Base-by-base conservation (phyloP, 2,888 invertebrate species). In the Acholoe squamosa region DNA sequence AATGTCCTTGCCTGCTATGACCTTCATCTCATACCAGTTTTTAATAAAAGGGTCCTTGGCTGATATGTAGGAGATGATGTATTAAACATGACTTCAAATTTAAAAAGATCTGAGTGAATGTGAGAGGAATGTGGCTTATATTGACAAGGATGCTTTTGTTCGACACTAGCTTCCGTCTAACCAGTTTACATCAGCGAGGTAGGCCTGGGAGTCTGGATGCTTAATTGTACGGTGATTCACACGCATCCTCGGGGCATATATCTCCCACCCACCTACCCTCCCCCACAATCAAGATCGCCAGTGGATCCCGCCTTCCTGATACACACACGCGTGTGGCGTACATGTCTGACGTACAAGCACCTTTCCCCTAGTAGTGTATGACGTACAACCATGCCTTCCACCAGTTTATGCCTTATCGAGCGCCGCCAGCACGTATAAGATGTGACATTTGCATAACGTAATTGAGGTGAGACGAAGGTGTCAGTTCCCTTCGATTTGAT, bases 371-470 rank as follows among this genome's bases (percentile, higher is more conserved):
- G 10, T 10, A 43, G 43, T 43, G 43, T 43, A 43, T 43, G 43
- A 43, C 43, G 43, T 43, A 43, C 43, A 43, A 16, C 28, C 34
- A 12, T 14, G 14, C n/a, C 80, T 10, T 80, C 80, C n/a, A 3
- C 34, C 22, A 43, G 80, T 80, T 80, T 80, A 80, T 80, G 34
- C 80, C 80, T 80, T 80, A 80, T 80, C 80, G 19, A 19, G 34
- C 80, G 80, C 71, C 71, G 25, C 0, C 71, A 71, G 71, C 71
- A 71, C 80, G 80, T 80, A 76, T 43, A 76, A 43, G 80, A 80
- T 33, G 80, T 25, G 80, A 12, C 80, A 80, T 80, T 80, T 80
- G 25, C 80, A 80, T 80, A 80, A 80, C 80, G 80, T 80, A 80
- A 80, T 80, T 80, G 80, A 43, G 80, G 80, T 80, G 80, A 80